Percentiles rank a stretch among this genome's conserved stretches.
These are phyloP conservation scores for Toxotes lorentzi DNA, from an alignment of 2,797 vertebrate genomes.

Conservation along the genomic window DNA sequence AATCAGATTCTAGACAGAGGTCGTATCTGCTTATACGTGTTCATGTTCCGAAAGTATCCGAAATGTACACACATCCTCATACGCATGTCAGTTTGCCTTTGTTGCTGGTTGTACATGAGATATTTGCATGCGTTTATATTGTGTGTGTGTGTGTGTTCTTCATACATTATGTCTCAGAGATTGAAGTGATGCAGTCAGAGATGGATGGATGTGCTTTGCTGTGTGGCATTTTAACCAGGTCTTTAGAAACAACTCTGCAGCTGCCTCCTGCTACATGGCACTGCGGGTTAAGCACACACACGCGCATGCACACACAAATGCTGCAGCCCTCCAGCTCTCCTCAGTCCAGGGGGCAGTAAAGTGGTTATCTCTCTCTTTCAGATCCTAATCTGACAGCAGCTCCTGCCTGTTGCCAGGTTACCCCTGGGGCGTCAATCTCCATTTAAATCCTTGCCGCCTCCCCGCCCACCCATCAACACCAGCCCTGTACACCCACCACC, in stretches of 20 bases:
- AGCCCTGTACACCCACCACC: conserved; percentile 64
- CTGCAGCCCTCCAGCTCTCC: conserved; percentile 75
- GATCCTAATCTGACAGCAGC: conserved; percentile 98
- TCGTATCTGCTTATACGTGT: conserved; percentile 36
- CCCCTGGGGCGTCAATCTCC: conserved; percentile 85
- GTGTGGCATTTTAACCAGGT: conserved; percentile 81
- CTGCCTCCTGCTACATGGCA: conserved; percentile 78
- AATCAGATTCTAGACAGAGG: conserved; percentile 35
- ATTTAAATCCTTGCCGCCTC: conserved; percentile 84
- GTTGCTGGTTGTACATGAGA: not conserved
- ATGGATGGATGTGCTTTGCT: conserved; percentile 77
- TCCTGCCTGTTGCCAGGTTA: conserved; percentile 96
- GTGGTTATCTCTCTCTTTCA: conserved; percentile 95
- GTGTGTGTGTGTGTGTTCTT: conserved; percentile 30
- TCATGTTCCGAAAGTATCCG: conserved; percentile 15
- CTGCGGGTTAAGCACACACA: conserved; percentile 85
- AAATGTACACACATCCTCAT: not conserved
- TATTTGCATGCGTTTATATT: conserved; percentile 30
- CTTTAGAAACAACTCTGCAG: conserved; percentile 81
- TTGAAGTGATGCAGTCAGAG: conserved; percentile 61
- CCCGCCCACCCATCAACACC: conserved; percentile 81
- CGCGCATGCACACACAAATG: conserved; percentile 35
- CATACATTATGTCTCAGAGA: conserved; percentile 41
- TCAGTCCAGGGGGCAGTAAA: conserved; percentile 90
- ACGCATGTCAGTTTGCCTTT: not conserved